A percentile compares a stretch with the other conserved stretches of the same genome.
Conservation (phyloP, 2,888 invertebrate species). For the Orchesella flavescens region DNA sequence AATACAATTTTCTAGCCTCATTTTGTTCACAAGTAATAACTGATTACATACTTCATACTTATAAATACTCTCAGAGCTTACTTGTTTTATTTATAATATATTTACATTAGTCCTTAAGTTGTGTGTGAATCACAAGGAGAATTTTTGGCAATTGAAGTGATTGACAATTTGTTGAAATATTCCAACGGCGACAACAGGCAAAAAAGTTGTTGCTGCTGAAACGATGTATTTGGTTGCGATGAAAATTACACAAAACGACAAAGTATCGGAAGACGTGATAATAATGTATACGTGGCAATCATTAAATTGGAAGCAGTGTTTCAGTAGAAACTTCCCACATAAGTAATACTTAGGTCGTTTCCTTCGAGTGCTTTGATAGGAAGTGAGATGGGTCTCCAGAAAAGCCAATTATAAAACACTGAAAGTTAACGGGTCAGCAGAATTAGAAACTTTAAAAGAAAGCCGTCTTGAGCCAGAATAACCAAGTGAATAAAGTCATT, state of each 20-base stretch:
- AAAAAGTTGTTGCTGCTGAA: background rate
- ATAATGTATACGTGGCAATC: background rate
- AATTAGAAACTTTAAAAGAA: too few relatives aligned
- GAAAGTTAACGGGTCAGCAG: slow-evolving; percentile 74
- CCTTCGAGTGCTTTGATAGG: slow-evolving; percentile 76
- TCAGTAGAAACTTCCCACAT: slow-evolving; percentile 84
- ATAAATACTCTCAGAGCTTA: background rate
- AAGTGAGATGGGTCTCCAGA: slow-evolving; percentile 83
- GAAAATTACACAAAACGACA: background rate
- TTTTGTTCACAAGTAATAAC: background rate
- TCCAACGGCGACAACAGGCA: background rate
- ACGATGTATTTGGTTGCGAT: slow-evolving; percentile 11
- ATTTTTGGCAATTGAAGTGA: slow-evolving; percentile 39
- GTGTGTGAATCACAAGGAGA: slow-evolving; percentile 23
- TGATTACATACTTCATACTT: background rate
- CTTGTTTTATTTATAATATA: background rate
- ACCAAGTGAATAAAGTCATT: slow-evolving; percentile 65
- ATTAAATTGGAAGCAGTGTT: background rate
- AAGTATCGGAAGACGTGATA: slow-evolving; percentile 14
- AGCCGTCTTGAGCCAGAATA: too few relatives aligned
- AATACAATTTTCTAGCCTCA: background rate
- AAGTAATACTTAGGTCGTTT: slow-evolving; percentile 78
- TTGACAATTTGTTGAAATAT: slow-evolving; percentile 10
- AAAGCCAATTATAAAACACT: slow-evolving; percentile 91
- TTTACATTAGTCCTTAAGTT: background rate